Evolutionary conservation across 2,888 invertebrate species (phyloP), one percentile per base, ranked within the genome.

Genomic region (Capitulum mitella): DNA sequence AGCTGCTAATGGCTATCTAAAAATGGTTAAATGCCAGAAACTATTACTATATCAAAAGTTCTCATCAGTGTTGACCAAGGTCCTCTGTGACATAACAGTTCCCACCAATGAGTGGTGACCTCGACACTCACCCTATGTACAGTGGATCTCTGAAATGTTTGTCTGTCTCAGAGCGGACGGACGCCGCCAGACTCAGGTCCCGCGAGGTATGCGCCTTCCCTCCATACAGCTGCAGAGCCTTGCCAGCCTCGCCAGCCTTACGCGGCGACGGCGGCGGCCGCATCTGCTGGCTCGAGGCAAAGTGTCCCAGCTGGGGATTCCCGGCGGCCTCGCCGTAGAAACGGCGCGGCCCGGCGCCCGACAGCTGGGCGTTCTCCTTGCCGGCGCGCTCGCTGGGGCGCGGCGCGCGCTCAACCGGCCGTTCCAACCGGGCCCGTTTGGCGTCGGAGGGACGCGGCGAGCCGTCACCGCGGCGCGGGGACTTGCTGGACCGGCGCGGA

Each of bases 181-280:
- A 8, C 29, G 29, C 10, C 29, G n/a, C 14, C 76, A 37, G 29
- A 19, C 6, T 3, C 12, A 43, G 19, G n/a, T 43, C 74, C 26
- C 43, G 26, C n/a, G 76, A 5, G 26, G 32, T 14, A 12, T 29
- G 46, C 46, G 76, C 43, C 76, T 76, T 46, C 16, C 76, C 76
- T 14, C 76, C 76, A 29, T 76, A 76, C 29, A 76, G 76, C 76
- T 76, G 76, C 16, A 29, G 76, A 29, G 46, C 29, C 76, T 76
- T 76, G 76, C 76, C 19, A 10, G 46, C 29, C 29, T 76, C 76
- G 37, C 70, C 70, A 0, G 40, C 26, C 40, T 70, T 70, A 26
- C 70, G 70, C 5, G 70, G 70, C 37, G 70, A 70, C 22, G 70
- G 37, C 70, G 70, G 40, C 26, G 70, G 70, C 40, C 70, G 70